Evolutionary conservation across 2,888 invertebrate species (phyloP), one percentile per base, ranked within the genome.

Genomic region (Eupsilia transversa): DNA sequence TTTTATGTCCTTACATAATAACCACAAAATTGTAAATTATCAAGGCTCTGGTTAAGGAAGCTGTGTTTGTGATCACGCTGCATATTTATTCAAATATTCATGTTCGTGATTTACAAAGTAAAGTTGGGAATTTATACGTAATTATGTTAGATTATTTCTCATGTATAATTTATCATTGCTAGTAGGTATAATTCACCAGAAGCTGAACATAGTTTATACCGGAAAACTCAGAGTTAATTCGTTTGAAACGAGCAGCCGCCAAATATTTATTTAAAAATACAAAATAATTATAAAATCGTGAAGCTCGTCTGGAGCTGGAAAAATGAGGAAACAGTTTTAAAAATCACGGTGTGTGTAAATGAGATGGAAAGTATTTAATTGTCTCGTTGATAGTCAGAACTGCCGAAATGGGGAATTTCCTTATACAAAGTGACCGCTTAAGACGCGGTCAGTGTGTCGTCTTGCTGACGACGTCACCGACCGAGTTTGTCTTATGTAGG

Each of bases 41-140:
- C 91, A 91, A 91, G 90, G 91, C 79, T 88, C 71, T 74, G 69
- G 65, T 88, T 86, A 72, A 90, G 91, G 91, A 91, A 91, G 90
- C 87, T 79, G 69, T 70, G 68, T 63, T 78, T 75, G 74, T 83
- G 85, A 86, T 89, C 90, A 90, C 88, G 89, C 75, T 87, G 85
- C 77, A 87, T 86, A 87, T 88, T 83, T 81, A 83, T 84, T 86
- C 77, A 86, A 80, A 80, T 84, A 87, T 89, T 85, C 85, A 87
- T 79, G 69, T 83, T 91, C 89, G 90, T 91, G 89, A 87, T 88
- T 85, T 85, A 83, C 77, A 79, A 80, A 80, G 85, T 77, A 76
- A 79, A 79, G 79, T 83, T 89, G 80, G 86, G 83, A 84, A 85
- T 84, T 87, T 86, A 85, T 82, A 81, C 67, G 80, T 85, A 85